Conservation (phyloP, 2,888 invertebrate species). For the Furcula furcula region DNA sequence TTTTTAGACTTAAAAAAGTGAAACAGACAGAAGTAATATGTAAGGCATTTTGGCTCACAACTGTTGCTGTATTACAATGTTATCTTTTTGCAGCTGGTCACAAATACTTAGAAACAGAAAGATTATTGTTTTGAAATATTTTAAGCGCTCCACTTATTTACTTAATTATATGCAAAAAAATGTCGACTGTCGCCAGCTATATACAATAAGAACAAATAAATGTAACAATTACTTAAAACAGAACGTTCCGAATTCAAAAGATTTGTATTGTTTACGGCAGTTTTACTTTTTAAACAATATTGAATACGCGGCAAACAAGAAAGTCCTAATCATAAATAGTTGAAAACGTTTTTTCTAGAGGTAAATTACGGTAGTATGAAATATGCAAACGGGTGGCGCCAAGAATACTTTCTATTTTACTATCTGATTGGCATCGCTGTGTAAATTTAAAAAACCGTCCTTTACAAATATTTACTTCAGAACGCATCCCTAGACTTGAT, state of each 20-base stretch:
- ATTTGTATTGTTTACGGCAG: too few relatives aligned
- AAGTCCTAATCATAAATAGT: too few relatives aligned
- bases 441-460: conserved; percentile 8
- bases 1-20: too few relatives aligned
- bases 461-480: conserved; percentile 19
- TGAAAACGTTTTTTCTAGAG: too few relatives aligned
- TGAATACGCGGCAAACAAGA: too few relatives aligned
- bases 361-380: too few relatives aligned
- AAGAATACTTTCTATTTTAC: conserved; percentile 8
- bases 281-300: too few relatives aligned
- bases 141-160: background rate
- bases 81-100: too few relatives aligned
- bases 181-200: background rate
- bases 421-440: conserved; percentile 3
- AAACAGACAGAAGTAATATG: too few relatives aligned
- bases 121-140: background rate
- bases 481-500: conserved; percentile 9
- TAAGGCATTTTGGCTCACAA: too few relatives aligned
- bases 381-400: conserved; percentile 23
- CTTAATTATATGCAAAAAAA: background rate
- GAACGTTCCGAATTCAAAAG: conserved; percentile 7
- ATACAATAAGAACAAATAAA: background rate
- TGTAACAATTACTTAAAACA: background rate
- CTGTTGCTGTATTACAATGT: background rate
- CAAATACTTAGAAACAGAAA: background rate